phyloP scores from a whole-genome alignment of 2,113 vertebrate species.

The Chamaetylas fuelleborni region DNA sequence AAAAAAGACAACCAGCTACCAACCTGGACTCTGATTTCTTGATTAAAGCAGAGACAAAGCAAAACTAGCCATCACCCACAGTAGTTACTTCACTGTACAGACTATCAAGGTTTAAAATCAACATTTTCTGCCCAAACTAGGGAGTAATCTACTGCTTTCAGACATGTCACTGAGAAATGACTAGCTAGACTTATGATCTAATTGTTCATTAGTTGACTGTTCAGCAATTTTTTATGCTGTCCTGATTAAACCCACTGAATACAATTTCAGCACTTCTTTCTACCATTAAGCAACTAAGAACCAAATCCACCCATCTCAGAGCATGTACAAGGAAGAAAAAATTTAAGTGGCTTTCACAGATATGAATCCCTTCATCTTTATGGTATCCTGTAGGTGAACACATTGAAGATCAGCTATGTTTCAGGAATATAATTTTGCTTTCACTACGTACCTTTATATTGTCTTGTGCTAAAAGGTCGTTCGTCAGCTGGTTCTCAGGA shows the following conservation, averaged over 20 bases:
- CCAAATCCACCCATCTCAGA: not conserved
- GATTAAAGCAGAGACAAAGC: not conserved
- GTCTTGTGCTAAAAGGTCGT: conserved; percentile 70
- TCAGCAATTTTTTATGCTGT: not conserved
- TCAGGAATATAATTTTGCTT: not conserved
- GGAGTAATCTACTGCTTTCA: not conserved
- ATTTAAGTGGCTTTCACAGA: not conserved
- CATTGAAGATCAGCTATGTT: not conserved
- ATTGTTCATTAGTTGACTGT: not conserved
- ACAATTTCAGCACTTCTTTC: not conserved
- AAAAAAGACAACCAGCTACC: not conserved
- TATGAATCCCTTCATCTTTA: not conserved
- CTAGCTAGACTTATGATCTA: not conserved
- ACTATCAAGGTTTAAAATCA: not conserved
- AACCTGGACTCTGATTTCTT: not conserved
- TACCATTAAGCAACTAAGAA: not conserved
- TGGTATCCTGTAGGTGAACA: not conserved
- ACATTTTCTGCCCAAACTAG: not conserved
- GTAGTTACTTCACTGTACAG: not conserved
- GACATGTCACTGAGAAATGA: not conserved
- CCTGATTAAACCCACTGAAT: not conserved
- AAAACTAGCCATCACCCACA: not conserved
- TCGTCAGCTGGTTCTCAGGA: conserved; percentile 72
- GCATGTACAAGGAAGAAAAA: not conserved
- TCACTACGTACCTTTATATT: conserved; percentile 70